Evolutionary conservation across 2,888 invertebrate genomes (phyloP).

Genomic region (Papilio elwesi): DNA sequence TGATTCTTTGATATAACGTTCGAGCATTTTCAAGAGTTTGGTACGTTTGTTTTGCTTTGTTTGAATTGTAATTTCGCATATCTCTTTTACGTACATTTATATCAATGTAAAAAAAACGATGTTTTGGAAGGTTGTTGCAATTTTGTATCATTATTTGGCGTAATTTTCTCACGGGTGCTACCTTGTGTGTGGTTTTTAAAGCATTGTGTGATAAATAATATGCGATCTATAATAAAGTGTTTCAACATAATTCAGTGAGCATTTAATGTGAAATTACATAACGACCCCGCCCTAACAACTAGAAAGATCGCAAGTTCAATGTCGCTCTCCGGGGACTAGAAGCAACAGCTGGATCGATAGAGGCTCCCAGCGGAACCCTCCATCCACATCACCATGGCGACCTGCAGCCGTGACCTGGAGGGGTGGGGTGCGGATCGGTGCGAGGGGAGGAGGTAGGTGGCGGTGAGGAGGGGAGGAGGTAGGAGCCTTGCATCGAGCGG

Average conservation of each 20-base stretch:
- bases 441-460: conserved; percentile 45
- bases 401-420: conserved; percentile 79
- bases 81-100: no score
- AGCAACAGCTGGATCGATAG: conserved; percentile 80
- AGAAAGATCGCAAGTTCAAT: conserved; percentile 58
- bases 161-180: neutral
- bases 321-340: conserved; percentile 56
- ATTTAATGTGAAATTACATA: conserved; percentile 16
- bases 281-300: conserved; percentile 41
- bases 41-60: no score
- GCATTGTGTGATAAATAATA: neutral
- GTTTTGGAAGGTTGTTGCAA: neutral
- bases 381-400: conserved; percentile 60
- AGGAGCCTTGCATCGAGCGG: conserved; percentile 73
- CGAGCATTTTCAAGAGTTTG: no score
- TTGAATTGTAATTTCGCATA: no score
- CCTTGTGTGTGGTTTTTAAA: neutral
- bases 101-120: no score
- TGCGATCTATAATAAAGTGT: conserved; percentile 3
- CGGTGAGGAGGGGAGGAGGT: conserved; percentile 47
- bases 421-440: conserved; percentile 49
- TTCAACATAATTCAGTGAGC: neutral
- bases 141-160: neutral
- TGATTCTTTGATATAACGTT: no score
- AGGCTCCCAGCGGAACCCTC: conserved; percentile 60